Percentiles rank a stretch among this genome's conserved stretches.
These are phyloP conservation scores for Amphipoea lucens DNA, from an alignment of 2,888 invertebrate genomes.

Conservation along the genomic window DNA sequence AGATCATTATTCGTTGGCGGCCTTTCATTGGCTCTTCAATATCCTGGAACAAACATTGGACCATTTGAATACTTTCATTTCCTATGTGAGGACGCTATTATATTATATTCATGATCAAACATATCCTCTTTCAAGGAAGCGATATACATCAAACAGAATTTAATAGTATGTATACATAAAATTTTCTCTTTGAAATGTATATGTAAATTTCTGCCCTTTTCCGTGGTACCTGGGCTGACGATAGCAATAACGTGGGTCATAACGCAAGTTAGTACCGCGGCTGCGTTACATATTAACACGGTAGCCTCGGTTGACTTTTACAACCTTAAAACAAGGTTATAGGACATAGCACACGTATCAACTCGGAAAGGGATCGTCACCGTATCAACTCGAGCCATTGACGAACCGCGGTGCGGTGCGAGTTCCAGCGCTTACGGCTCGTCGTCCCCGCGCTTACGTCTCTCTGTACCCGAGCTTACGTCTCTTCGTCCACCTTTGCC, in stretches of 20 bases:
- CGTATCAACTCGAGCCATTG: too few species aligned
- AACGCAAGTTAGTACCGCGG: background rate
- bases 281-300: background rate
- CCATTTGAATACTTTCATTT: background rate
- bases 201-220: background rate
- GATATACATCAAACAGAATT: background rate
- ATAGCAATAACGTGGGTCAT: background rate
- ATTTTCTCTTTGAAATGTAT: background rate
- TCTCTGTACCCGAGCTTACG: too few species aligned
- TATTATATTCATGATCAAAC: background rate
- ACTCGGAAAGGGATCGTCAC: too few species aligned
- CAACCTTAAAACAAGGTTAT: background rate
- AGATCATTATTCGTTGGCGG: conserved; percentile 45
- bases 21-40: conserved; percentile 19
- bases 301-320: background rate
- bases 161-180: background rate
- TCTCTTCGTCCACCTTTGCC: too few species aligned
- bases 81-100: background rate
- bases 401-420: too few species aligned
- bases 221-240: background rate
- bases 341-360: too few species aligned
- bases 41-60: conserved; percentile 67
- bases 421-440: too few species aligned
- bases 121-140: background rate
- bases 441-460: too few species aligned